These are phyloP conservation scores for Nannoperca australis DNA, from an alignment of 2,797 vertebrate genomes.

Conservation along the genomic window DNA sequence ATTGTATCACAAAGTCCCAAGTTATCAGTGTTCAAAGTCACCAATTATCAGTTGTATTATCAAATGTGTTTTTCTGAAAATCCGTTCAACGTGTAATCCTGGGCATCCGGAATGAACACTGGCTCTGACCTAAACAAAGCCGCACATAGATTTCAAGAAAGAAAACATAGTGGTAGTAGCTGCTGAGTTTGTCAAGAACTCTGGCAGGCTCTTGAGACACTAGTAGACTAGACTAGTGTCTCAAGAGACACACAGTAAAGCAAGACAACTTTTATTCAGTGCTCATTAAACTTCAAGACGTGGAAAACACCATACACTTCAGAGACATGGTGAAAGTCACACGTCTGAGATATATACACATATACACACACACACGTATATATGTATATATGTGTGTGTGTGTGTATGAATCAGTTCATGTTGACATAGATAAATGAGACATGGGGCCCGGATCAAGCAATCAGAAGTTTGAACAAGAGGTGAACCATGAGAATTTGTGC, in stretches of 20 bases:
- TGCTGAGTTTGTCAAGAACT: constrained; percentile 17
- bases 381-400: too few species aligned
- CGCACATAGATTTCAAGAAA: neutral
- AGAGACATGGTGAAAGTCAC: neutral
- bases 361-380: too few species aligned
- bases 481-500: constrained; percentile 7
- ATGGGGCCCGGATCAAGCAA: neutral
- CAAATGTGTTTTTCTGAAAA: constrained; percentile 5
- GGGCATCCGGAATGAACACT: neutral
- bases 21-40: neutral
- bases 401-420: neutral
- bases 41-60: neutral
- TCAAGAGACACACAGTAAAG: neutral
- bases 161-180: neutral
- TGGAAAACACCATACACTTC: neutral
- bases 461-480: constrained; percentile 1
- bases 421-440: constrained; percentile 42
- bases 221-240: neutral
- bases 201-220: constrained; percentile 8
- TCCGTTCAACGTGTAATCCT: neutral
- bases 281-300: constrained; percentile 37
- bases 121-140: neutral
- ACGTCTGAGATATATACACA: neutral
- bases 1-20: neutral
- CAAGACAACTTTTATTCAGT: constrained; percentile 9